A percentile compares a stretch with the other conserved stretches of the same genome.
These are phyloP conservation scores for Lerema accius DNA, from an alignment of 1,140 invertebrate species.

Conservation along the genomic window DNA sequence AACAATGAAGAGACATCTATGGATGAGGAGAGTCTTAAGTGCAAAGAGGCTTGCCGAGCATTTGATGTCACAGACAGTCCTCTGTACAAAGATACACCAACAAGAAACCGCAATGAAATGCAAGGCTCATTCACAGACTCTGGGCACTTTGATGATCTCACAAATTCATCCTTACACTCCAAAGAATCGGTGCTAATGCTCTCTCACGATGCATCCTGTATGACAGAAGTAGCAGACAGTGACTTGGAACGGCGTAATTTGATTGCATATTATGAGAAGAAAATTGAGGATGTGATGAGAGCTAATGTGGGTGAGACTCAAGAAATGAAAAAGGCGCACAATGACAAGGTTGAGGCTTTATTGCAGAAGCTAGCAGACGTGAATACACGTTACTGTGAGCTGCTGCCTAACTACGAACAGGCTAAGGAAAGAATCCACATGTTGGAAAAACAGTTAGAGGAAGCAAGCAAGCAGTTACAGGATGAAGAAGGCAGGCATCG, in stretches of 20 bases:
- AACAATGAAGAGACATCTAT: slow-evolving; percentile 83
- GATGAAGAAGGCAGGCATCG: slow-evolving; percentile 90
- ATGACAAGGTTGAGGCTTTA: slow-evolving; percentile 90
- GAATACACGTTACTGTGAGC: slow-evolving; percentile 88
- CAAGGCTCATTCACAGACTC: slow-evolving; percentile 91
- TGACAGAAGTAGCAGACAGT: slow-evolving; percentile 78
- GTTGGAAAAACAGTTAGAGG: slow-evolving; percentile 87
- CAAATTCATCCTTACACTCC: slow-evolving; percentile 88
- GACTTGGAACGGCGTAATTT: slow-evolving; percentile 86
- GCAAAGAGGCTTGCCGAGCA: slow-evolving; percentile 57
- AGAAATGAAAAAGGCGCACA: slow-evolving; percentile 89
- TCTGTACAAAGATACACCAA: slow-evolving; percentile 69
- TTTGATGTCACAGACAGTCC: slow-evolving; percentile 76
- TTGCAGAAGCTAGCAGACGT: slow-evolving; percentile 91
- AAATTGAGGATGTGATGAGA: slow-evolving; percentile 88
- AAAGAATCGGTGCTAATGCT: slow-evolving; percentile 86
- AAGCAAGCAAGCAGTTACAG: slow-evolving; percentile 85
- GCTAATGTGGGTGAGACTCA: slow-evolving; percentile 87
- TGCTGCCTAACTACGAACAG: slow-evolving; percentile 86
- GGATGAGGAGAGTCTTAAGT: slow-evolving; percentile 78
- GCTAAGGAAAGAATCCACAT: slow-evolving; percentile 87
- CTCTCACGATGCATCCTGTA: slow-evolving; percentile 83
- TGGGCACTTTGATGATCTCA: slow-evolving; percentile 92
- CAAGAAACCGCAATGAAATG: slow-evolving; percentile 82
- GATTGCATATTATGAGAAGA: slow-evolving; percentile 87